Evolutionary conservation across 2,888 invertebrate species (phyloP).

Genomic region (Papilio demoleus): DNA sequence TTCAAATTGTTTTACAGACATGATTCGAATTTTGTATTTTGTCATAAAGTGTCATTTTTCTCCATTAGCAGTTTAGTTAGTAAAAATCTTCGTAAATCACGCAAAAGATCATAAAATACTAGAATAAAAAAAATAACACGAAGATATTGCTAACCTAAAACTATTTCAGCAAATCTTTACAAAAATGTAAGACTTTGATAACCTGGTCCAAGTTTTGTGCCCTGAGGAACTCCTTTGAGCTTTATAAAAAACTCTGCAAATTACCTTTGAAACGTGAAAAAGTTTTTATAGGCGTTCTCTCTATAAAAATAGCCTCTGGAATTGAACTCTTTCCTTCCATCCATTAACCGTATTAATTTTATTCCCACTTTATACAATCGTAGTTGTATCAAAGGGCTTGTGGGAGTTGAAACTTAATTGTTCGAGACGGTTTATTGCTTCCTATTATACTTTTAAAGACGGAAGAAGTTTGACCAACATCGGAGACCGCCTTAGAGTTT

Average conservation of each 20-base stretch:
- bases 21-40: no score
- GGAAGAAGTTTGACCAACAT: slow-evolving; percentile 15
- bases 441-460: slow-evolving; percentile 12
- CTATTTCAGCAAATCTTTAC: neutral
- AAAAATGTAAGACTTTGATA: slow-evolving; percentile 1
- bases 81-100: no score
- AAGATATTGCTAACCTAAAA: neutral
- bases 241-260: slow-evolving; percentile 21
- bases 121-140: neutral
- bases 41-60: no score
- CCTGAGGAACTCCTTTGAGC: neutral
- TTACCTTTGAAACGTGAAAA: slow-evolving; percentile 27
- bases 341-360: slow-evolving; percentile 40
- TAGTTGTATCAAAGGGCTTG: slow-evolving; percentile 27
- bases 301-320: slow-evolving; percentile 32
- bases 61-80: no score
- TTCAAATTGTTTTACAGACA: no score
- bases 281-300: slow-evolving; percentile 30
- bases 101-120: no score
- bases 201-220: slow-evolving; percentile 13
- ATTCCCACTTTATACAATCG: slow-evolving; percentile 29
- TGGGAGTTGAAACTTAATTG: slow-evolving; percentile 37
- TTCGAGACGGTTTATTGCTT: slow-evolving; percentile 24
- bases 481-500: neutral
- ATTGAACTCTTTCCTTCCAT: slow-evolving; percentile 37